Conservation (phyloP, 2,113 vertebrate genomes). For the Chascanopsetta lugubris region DNA sequence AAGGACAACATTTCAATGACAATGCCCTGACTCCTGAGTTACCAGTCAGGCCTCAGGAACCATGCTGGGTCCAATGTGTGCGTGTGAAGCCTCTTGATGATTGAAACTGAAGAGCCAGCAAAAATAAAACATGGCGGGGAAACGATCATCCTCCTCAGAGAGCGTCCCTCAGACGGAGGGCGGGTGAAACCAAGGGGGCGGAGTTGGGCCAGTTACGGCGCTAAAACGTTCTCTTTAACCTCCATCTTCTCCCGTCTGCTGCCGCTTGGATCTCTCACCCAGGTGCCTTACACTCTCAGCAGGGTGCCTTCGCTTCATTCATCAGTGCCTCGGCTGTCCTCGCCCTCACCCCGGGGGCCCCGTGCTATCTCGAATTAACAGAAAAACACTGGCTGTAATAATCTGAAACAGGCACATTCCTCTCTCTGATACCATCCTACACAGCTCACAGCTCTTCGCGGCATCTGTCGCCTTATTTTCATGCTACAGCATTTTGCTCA, state of each 20-base stretch:
- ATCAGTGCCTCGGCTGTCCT: constrained; percentile 59
- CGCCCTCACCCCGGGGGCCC: constrained; percentile 25
- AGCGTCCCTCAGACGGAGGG: constrained; percentile 35
- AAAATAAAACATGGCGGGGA: constrained; percentile 58
- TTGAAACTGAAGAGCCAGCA: constrained; percentile 52
- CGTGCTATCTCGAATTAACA: constrained; percentile 58
- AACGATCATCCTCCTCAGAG: constrained; percentile 54
- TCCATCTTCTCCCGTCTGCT: constrained; percentile 32
- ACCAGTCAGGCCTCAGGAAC: constrained; percentile 18
- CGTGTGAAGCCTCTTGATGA: constrained; percentile 33
- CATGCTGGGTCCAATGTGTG: constrained; percentile 36
- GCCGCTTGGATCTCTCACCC: constrained; percentile 59
- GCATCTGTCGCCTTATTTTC: constrained; percentile 47
- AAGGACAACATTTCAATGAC: constrained; percentile 10
- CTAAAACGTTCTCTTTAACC: constrained; percentile 42
- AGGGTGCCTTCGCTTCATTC: constrained; percentile 57
- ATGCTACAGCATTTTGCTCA: constrained; percentile 47
- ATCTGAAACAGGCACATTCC: constrained; percentile 57
- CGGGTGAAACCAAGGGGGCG: constrained; percentile 42
- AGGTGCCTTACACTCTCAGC: constrained; percentile 59
- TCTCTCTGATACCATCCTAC: constrained; percentile 37
- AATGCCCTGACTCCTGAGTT: constrained; percentile 25
- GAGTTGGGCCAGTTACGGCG: constrained; percentile 36
- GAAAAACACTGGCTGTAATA: constrained; percentile 63
- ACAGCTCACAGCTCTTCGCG: constrained; percentile 36